Evolutionary conservation across 2,888 invertebrate genomes (phyloP), one percentile per base, ranked within the genome.

Genomic region (Tholera decimalis): DNA sequence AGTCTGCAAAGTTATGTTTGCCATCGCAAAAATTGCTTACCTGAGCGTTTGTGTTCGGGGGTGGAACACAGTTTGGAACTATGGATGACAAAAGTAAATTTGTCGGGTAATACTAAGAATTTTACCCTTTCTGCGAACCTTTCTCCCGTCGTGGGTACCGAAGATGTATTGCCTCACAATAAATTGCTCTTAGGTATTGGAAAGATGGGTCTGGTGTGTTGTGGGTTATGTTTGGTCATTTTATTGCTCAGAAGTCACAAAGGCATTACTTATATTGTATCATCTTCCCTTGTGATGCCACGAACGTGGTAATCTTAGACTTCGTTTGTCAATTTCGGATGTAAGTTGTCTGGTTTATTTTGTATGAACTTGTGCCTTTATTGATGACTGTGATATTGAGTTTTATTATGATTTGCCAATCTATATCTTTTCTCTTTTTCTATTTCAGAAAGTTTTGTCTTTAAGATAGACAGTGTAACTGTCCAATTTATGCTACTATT

Each of bases 111-210:
- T 63, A 70, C 73, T 77, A 71, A 69, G 76, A 80, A 80, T 83
- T 80, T 80, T 80, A 85, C 85, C 85, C 80, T 83, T 86, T 82
- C 79, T 72, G 49, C 50, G 73, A 61, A 80, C 79, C 80, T 76
- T 84, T 77, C 71, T 64, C 53, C 66, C 61, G 60, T 61, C 62
- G 62, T 67, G 64, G 75, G 74, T 65, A 47, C 63, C 55, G 65
- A 71, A 84, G 80, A 85, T 76, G 76, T 82, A 86, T 85, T 75
- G 72, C 73, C 54, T 63, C 56, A 67, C 69, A 79, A 85, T 85
- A 86, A 82, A 86, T 85, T 83, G 79, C 77, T 73, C 70, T 67
- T 59, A 75, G 72, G 71, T 82, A 81, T 83, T 77, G 73, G 72
- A 77, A 78, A 78, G 73, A 79, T 77, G 72, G 73, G 64, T 69